Base-by-base conservation (phyloP, 2,888 invertebrate species). In the Clunio marinus region DNA sequence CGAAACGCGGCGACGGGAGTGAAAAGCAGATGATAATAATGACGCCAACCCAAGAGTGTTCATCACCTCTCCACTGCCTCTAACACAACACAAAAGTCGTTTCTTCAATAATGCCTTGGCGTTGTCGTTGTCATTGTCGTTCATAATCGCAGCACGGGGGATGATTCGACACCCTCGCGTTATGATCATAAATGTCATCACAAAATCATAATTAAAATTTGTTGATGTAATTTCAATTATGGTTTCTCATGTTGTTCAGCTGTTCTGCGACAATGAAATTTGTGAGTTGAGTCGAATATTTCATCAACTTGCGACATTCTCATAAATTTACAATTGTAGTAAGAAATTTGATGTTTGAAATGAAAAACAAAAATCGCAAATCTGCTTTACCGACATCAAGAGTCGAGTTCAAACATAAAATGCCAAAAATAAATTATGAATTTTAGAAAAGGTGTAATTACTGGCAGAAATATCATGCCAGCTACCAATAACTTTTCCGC, bases 181-280 rank as follows among this genome's bases (percentile, higher is more conserved):
- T 60, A 22, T 24, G 60, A 35, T 37, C 63, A 45, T 63, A 63
- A 63, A 63, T 41, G 63, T 63, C 63, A 63, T 25, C 63, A 45
- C 25, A 63, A 45, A 63, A 63, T 63, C 63, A 63, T 63, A 63
- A 63, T 63, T 63, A 63, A 35, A 63, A 63, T 63, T 63, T 63
- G 63, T 63, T 63, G 63, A 15, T 25, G 41, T 45, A 63, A 60
- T 60, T 60, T 60, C 60, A 60, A 60, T 60, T 60, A 60, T 60
- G 60, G 51, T 20, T 51, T 3, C 51, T 17, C 20, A 20, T 4
- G 2, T n/a, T n/a, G n/a, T 51, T 22, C 51, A 20, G 51, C 20
- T 22, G 51, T 20, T 51, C 22, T 22, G 22, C 17, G 2, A 2
- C 32, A 32, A n/a, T n/a, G n/a, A n/a, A n/a, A n/a, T n/a, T n/a